Evolutionary conservation across 2,888 invertebrate species (phyloP).

Genomic region (Achlya flavicornis): DNA sequence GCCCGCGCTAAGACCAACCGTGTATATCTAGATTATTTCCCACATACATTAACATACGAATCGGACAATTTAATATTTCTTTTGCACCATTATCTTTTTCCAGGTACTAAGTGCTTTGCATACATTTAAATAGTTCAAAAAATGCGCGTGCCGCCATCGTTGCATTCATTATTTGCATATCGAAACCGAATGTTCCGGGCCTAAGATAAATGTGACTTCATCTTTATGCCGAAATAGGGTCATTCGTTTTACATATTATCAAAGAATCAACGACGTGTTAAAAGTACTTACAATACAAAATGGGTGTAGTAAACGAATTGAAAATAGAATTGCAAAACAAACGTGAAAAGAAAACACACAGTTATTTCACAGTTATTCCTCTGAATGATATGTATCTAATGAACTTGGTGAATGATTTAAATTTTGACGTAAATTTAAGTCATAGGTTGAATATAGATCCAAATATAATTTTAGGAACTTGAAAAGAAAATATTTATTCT

Average conservation of each 20-base stretch:
- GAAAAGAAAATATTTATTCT: no score
- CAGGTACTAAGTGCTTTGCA: constrained; percentile 73
- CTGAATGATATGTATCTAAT: no score
- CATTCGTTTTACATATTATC: constrained; percentile 23
- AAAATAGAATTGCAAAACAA: no score
- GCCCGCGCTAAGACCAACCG: constrained; percentile 47
- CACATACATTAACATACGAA: constrained; percentile 75
- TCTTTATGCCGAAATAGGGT: background rate
- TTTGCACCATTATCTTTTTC: constrained; percentile 65
- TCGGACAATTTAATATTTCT: constrained; percentile 70
- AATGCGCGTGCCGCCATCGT: constrained; percentile 63
- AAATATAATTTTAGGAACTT: no score
- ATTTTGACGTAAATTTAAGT: no score
- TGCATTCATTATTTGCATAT: constrained; percentile 54
- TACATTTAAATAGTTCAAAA: constrained; percentile 67
- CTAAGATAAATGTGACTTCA: constrained; percentile 25
- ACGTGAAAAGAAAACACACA: no score
- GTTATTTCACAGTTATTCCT: no score
- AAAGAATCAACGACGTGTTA: background rate
- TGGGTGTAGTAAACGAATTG: background rate
- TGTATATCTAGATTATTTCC: constrained; percentile 63
- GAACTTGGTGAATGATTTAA: no score
- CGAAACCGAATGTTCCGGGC: constrained; percentile 47
- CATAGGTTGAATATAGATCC: no score
- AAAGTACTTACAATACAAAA: background rate